These are phyloP conservation scores for Diachasma alloeum DNA, from an alignment of 1,140 invertebrate genomes.

Conservation along the genomic window DNA sequence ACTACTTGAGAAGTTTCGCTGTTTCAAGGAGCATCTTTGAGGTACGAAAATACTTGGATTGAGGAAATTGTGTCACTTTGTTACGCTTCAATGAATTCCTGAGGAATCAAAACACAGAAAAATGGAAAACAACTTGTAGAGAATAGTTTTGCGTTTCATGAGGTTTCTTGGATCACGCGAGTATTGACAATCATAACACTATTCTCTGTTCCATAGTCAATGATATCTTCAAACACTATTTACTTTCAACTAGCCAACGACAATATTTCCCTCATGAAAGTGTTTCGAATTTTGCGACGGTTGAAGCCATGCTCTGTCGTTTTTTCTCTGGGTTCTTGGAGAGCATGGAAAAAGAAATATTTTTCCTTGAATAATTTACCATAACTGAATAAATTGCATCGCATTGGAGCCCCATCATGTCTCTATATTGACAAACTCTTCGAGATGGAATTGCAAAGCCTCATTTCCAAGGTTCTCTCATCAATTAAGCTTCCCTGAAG, in stretches of 20 bases:
- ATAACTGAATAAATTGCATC: conserved; percentile 6
- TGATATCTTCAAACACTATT: neutral
- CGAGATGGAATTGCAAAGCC: neutral
- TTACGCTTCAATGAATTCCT: neutral
- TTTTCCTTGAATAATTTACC: conserved; percentile 8
- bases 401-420: neutral
- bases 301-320: neutral
- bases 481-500: neutral
- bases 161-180: neutral
- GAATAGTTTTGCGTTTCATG: neutral
- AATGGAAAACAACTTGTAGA: too few species aligned
- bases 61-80: neutral
- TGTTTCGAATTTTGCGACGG: neutral
- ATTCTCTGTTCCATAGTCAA: neutral
- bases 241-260: neutral
- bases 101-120: too few species aligned
- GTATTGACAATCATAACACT: neutral
- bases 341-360: neutral
- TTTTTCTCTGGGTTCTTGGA: neutral
- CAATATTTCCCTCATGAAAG: neutral
- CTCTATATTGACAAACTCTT: neutral
- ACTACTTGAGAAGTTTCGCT: neutral
- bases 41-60: neutral
- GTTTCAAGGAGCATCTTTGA: neutral
- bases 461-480: neutral